Evolutionary conservation across 64 coral and sea anemone genomes (phyloP).

Genomic region (Montipora sp.): DNA sequence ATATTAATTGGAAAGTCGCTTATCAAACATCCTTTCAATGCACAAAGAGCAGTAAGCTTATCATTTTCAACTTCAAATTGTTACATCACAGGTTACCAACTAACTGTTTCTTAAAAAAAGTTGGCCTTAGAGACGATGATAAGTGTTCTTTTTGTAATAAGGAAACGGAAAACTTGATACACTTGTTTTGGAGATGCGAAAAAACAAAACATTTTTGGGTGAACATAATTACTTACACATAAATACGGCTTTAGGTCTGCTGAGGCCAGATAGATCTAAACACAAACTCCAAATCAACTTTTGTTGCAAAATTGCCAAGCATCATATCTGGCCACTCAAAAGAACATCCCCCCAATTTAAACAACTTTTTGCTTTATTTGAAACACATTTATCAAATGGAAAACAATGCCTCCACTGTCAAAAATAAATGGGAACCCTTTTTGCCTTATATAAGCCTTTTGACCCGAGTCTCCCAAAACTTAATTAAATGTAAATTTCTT

Average conservation of each 20-base stretch:
- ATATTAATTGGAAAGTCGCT: neutral
- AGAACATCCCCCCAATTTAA: neutral
- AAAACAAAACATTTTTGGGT: neutral
- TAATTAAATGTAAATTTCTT: neutral
- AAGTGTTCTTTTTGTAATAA: neutral
- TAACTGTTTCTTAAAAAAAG: neutral
- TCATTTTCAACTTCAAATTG: no score
- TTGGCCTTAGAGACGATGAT: neutral
- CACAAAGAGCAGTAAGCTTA: neutral
- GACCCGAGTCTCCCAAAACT: neutral
- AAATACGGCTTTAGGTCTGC: no score
- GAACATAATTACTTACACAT: neutral
- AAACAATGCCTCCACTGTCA: neutral
- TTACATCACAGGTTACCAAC: neutral
- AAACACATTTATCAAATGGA: no score
- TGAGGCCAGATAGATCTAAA: no score
- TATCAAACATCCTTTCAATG: slow-evolving; percentile 10
- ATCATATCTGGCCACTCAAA: neutral
- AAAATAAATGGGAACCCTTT: slow-evolving; percentile 5
- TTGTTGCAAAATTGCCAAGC: no score
- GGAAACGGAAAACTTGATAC: neutral
- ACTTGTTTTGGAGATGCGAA: no score
- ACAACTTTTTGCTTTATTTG: no score
- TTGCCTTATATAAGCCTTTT: slow-evolving; percentile 2
- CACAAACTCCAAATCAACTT: no score